Base-by-base conservation (phyloP, 2,797 vertebrate species). In the Notoglanidium macrostoma region DNA sequence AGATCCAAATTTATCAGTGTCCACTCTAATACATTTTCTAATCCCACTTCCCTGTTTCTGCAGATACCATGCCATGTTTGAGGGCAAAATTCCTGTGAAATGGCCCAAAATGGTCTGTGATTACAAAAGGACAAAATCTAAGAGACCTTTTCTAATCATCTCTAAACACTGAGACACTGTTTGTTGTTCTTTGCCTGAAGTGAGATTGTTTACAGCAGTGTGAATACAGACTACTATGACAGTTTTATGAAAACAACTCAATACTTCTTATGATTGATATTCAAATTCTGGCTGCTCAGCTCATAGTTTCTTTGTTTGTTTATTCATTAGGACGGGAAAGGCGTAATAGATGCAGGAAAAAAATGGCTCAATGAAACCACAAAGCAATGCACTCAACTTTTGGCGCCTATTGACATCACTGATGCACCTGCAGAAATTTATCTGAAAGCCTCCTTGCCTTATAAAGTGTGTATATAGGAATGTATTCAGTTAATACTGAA, bases 161-260 rank as follows among this genome's bases (percentile, higher is more conserved):
- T 80, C 74, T 49, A 54, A 81, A 88, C 76, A 74, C 32, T 21
- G 12, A 72, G 83, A 59, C 51, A 65, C 55, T 46, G 54, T 86
- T 63, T 55, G 73, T 51, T 51, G 74, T 86, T 46, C 23, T 67
- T 77, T 84, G 70, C 44, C 70, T 55, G 29, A 74, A 78, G 61
- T 78, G 21, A 65, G 51, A 83, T 67, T 54, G 70, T 78, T 78
- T 78, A 68, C 73, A 51, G 32, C 32, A 57, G 84, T 23, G 59
- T 89, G 82, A 54, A 88, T 92, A 91, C 93, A 88, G 85, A 89
- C 92, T 87, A 86, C 90, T 91, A 91, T 59, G 73, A 89, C 86
- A 90, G 83, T 72, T 84, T 84, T 84, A 40, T 81, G 57, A 63
- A 81, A 63, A 63, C 57, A 63, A 72, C 83, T 84, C 83, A 72